phyloP scores from a whole-genome alignment of 2,797 vertebrate species.

The Siniperca scherzeri region DNA sequence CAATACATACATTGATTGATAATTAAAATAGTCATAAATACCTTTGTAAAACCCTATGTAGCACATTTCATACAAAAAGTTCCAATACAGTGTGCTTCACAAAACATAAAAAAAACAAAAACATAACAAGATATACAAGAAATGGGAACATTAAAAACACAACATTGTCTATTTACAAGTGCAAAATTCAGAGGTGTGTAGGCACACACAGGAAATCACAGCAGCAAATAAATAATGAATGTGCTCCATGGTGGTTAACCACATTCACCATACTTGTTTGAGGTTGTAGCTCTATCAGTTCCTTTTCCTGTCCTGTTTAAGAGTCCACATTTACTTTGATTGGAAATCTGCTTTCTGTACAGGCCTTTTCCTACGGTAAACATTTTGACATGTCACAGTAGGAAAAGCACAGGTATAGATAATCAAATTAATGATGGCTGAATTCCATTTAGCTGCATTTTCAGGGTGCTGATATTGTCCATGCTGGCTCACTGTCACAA shows the following conservation, averaged over 20 bases:
- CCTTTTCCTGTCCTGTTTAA: constrained; percentile 7
- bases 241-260: constrained; percentile 25
- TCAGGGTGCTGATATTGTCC: no score
- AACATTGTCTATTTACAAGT: neutral
- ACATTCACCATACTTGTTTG: constrained; percentile 8
- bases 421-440: neutral
- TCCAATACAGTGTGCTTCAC: neutral
- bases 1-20: neutral
- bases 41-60: neutral
- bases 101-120: neutral
- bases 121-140: neutral
- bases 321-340: neutral
- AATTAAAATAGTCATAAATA: neutral
- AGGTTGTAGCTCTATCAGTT: constrained; percentile 6
- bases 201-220: neutral
- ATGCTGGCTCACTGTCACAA: no score
- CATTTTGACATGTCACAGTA: no score
- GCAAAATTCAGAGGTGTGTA: neutral
- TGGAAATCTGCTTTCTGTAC: neutral
- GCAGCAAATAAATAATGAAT: neutral
- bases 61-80: neutral
- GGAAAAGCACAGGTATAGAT: neutral
- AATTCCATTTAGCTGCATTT: neutral
- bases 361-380: neutral
- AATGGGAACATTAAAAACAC: neutral